Percentiles rank a stretch among this genome's conserved stretches.
phyloP scores from a whole-genome alignment of 2,797 vertebrate species.

The Capromys pilorides region DNA sequence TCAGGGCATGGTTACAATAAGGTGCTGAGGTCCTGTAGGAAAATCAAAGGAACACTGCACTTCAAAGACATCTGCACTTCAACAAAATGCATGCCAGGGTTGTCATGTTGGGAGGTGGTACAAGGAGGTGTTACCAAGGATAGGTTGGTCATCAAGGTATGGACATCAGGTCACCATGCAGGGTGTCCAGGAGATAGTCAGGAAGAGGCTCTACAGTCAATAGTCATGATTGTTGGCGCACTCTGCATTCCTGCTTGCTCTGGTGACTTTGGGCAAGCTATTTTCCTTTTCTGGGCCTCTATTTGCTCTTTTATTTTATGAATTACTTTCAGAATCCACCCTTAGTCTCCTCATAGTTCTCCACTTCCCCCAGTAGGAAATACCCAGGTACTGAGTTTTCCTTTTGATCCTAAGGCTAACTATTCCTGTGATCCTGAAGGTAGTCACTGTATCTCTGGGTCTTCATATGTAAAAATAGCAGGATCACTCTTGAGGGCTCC shows the following conservation, averaged over 20 bases:
- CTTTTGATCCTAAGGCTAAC: neutral
- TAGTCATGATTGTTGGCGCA: neutral
- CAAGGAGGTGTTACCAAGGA: neutral
- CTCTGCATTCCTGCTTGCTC: neutral
- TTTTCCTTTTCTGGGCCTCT: neutral
- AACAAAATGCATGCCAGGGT: neutral
- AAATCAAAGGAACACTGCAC: neutral
- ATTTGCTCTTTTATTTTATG: constrained; percentile 33
- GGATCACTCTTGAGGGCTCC: neutral
- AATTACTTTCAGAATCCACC: constrained; percentile 3
- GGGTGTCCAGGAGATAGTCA: neutral
- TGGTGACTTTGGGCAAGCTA: neutral
- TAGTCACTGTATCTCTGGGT: neutral
- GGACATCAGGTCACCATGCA: neutral
- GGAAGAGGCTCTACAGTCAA: neutral
- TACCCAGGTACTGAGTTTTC: neutral
- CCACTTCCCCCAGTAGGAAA: neutral
- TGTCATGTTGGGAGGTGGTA: neutral
- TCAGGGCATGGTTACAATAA: neutral
- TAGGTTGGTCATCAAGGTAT: neutral
- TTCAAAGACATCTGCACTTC: neutral
- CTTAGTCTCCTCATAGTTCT: neutral
- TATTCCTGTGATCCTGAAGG: neutral
- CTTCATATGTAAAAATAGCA: constrained; percentile 18
- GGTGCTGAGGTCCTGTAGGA: neutral